Conservation (phyloP, 53 echinoderm and acorn worm species). For the Hippasteria phrygiana region DNA sequence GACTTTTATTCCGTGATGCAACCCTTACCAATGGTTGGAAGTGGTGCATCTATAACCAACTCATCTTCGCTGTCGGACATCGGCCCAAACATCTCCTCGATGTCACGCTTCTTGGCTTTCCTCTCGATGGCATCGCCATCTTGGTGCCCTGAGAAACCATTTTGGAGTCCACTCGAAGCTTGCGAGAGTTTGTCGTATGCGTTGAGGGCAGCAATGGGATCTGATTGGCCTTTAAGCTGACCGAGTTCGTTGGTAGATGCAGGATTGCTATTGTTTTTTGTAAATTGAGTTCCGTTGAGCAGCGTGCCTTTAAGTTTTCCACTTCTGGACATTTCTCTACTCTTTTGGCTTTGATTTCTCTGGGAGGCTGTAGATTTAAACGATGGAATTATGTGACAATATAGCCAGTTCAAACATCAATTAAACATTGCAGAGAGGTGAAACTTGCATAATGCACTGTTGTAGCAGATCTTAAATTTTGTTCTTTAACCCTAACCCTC, state of each 20-base stretch:
- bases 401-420: not conserved
- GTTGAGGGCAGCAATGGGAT: slow-evolving; percentile 21
- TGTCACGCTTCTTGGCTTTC: slow-evolving; percentile 59
- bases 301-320: not conserved
- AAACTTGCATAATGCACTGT: too few relatives aligned
- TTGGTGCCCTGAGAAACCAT: slow-evolving; percentile 11
- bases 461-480: too few relatives aligned
- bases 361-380: slow-evolving; percentile 41
- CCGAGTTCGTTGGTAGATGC: not conserved
- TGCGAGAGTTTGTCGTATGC: not conserved
- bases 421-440: too few relatives aligned
- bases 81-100: slow-evolving; percentile 80
- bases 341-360: slow-evolving; percentile 19
- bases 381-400: too few relatives aligned
- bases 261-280: not conserved
- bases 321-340: not conserved
- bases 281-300: not conserved
- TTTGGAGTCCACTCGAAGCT: not conserved
- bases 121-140: slow-evolving; percentile 7
- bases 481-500: too few relatives aligned
- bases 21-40: slow-evolving; percentile 55
- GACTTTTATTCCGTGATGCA: not conserved
- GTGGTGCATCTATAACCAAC: slow-evolving; percentile 81
- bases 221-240: slow-evolving; percentile 7
- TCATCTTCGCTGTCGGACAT: slow-evolving; percentile 85